Conservation (phyloP, 2,888 invertebrate genomes). For the Epistrophe eligans region DNA sequence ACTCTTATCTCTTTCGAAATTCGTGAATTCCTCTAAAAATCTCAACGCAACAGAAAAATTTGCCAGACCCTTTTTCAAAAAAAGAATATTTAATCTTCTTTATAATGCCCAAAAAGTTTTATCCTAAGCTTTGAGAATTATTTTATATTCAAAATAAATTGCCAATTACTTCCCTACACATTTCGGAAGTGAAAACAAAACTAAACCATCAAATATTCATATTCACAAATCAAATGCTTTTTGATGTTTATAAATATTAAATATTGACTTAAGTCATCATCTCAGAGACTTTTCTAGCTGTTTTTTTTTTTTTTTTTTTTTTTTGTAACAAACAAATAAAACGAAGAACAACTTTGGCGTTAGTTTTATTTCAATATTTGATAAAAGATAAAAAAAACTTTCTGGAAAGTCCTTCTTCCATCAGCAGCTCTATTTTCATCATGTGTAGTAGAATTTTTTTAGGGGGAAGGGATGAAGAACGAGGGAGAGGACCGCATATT, state of each 20-base stretch:
- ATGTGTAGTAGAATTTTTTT: background rate
- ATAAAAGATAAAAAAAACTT: conserved; percentile 24
- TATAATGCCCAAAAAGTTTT: background rate
- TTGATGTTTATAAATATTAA: conserved; percentile 15
- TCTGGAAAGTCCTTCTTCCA: background rate
- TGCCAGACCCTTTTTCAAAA: background rate
- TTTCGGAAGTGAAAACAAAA: conserved; percentile 7
- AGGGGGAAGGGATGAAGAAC: background rate
- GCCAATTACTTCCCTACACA: background rate
- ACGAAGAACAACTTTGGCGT: conserved; percentile 9
- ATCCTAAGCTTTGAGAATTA: background rate
- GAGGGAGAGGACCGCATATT: background rate
- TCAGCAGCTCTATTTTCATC: background rate
- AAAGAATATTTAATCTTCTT: background rate
- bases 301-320: too few relatives aligned
- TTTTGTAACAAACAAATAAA: background rate
- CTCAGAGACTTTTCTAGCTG: background rate
- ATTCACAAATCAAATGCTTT: conserved; percentile 29
- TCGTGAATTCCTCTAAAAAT: background rate
- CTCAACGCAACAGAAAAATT: background rate
- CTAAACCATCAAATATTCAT: conserved; percentile 53
- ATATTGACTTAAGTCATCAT: conserved; percentile 32
- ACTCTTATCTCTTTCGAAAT: background rate
- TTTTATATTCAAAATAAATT: background rate
- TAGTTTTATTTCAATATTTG: conserved; percentile 51